These are phyloP conservation scores for Pimpla rufipes DNA, from an alignment of 2,888 invertebrate species.

Conservation along the genomic window DNA sequence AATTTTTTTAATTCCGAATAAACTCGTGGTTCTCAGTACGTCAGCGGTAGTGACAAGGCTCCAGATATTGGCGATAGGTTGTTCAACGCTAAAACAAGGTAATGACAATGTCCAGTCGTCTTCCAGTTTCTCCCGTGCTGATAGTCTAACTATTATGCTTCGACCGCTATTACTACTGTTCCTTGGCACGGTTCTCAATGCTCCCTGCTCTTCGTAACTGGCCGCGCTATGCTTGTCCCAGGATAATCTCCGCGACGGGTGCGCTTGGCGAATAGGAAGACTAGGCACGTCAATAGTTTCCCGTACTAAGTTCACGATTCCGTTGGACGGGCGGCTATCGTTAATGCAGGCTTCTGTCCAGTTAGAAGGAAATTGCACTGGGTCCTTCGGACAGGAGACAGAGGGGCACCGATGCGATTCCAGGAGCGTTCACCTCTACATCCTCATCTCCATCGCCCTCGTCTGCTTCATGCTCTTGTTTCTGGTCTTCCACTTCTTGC, in stretches of 20 bases:
- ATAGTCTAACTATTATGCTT: conserved; percentile 15
- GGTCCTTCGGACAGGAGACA: conserved; percentile 58
- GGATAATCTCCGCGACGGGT: conserved; percentile 29
- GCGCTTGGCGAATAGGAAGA: conserved; percentile 35
- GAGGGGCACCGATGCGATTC: conserved; percentile 47
- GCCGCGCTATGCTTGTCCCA: conserved; percentile 2
- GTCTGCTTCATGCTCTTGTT: conserved; percentile 40
- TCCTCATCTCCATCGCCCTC: conserved; percentile 55
- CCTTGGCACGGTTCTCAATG: conserved; percentile 17
- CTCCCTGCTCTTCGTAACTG: conserved; percentile 13
- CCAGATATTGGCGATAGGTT: neutral
- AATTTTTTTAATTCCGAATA: no score
- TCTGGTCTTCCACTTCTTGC: conserved; percentile 37
- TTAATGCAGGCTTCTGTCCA: conserved; percentile 80
- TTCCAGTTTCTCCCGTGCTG: neutral
- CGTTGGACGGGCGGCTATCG: conserved; percentile 69
- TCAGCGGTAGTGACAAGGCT: neutral
- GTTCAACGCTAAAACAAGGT: neutral
- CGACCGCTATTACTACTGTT: conserved; percentile 36
- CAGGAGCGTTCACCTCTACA: conserved; percentile 53
- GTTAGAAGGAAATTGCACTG: conserved; percentile 79
- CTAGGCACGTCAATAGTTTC: conserved; percentile 71
- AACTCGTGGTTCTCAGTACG: neutral
- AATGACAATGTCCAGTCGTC: conserved; percentile 15
- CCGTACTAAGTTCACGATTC: conserved; percentile 52